Evolutionary conservation across 1,140 invertebrate species (phyloP).

Genomic region (Galendromus occidentalis): DNA sequence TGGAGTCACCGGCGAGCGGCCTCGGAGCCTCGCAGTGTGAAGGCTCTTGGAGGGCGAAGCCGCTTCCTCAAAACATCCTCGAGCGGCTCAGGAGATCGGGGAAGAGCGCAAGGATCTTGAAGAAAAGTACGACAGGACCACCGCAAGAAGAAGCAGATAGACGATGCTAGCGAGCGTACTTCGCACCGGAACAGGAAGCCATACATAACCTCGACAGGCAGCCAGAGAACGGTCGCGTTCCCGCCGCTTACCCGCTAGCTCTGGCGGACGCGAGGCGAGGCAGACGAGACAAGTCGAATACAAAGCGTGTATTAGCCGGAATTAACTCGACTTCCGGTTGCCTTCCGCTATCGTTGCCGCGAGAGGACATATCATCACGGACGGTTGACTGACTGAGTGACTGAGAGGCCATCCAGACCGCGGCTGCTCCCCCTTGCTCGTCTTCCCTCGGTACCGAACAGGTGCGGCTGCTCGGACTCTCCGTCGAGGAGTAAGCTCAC

Average conservation of each 20-base stretch:
- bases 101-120: background rate
- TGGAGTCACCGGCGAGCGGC: no score
- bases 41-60: background rate
- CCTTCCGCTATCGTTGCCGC: background rate
- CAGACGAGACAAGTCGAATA: background rate
- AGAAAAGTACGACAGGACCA: background rate
- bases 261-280: background rate
- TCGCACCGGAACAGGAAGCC: conserved; percentile 7
- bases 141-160: background rate
- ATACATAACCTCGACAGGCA: conserved; percentile 6
- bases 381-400: no score
- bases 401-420: no score
- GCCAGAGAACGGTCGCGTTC: no score
- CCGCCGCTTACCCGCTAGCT: no score
- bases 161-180: background rate
- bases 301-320: conserved; percentile 11
- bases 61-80: background rate
- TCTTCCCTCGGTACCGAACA: no score
- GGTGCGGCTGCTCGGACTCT: no score
- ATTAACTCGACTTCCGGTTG: background rate
- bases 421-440: no score
- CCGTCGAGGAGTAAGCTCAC: no score
- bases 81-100: background rate
- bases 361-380: no score
- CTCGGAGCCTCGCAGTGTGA: no score